Conservation (phyloP, 1,140 invertebrate genomes). For the Sminthurinus signatus region DNA sequence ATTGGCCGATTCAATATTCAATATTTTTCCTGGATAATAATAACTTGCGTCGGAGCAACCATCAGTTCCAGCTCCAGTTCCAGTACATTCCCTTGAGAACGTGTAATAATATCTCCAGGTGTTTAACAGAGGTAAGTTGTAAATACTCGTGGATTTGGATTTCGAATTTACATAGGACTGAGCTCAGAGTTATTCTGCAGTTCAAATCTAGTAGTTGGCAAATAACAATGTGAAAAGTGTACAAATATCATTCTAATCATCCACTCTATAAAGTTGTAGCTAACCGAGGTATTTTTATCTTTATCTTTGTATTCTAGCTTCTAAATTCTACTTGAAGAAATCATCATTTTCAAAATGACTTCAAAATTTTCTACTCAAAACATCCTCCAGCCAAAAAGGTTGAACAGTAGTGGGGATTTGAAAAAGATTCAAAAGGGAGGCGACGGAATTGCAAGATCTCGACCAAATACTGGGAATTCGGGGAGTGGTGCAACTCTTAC, state of each 20-base stretch:
- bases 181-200: no score
- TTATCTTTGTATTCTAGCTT: neutral
- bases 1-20: no score
- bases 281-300: neutral
- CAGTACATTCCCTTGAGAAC: no score
- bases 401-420: neutral
- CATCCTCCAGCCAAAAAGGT: conserved; percentile 3
- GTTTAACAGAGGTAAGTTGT: no score
- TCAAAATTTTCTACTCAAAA: conserved; percentile 11
- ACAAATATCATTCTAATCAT: neutral
- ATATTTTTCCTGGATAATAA: no score
- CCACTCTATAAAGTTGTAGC: neutral
- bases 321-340: neutral
- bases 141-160: no score
- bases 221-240: no score
- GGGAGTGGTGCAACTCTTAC: neutral
- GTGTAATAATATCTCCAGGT: no score
- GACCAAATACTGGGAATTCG: neutral
- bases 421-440: neutral
- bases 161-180: neutral
- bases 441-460: neutral
- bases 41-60: no score
- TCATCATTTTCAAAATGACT: neutral
- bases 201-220: no score
- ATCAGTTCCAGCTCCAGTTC: no score